A percentile compares a stretch with the other conserved stretches of the same genome.
phyloP scores from a whole-genome alignment of 2,113 vertebrate species.

The Anolis carolinensis region DNA sequence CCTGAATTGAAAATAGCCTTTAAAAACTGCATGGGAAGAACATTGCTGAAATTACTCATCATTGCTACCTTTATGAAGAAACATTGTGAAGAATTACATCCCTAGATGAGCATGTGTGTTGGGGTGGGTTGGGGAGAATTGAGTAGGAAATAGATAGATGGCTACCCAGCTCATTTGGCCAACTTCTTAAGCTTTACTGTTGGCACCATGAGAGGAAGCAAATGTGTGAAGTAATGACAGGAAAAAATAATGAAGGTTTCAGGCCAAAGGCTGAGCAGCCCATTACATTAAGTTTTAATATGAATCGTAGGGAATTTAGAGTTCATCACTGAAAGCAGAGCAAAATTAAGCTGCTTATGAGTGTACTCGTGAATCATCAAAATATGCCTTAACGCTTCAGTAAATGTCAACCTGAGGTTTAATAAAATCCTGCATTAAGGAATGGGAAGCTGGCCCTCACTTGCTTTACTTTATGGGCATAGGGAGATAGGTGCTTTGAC shows the following conservation, averaged over 20 bases:
- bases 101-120: too few species aligned
- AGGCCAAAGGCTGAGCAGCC: neutral
- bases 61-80: too few species aligned
- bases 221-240: neutral
- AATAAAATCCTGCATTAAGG: slow-evolving; percentile 19
- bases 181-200: neutral
- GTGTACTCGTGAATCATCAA: slow-evolving; percentile 6
- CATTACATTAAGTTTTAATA: slow-evolving; percentile 34
- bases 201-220: neutral
- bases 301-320: slow-evolving; percentile 16
- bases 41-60: too few species aligned
- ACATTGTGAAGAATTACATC: too few species aligned
- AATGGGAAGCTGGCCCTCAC: neutral
- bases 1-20: too few species aligned
- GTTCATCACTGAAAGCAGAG: slow-evolving; percentile 10
- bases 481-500: neutral
- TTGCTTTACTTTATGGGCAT: neutral
- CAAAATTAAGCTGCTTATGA: slow-evolving; percentile 34
- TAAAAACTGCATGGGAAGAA: too few species aligned
- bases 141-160: neutral
- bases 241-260: neutral
- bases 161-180: neutral
- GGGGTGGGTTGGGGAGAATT: neutral
- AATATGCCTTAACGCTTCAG: slow-evolving; percentile 14
- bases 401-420: slow-evolving; percentile 25